Evolutionary conservation across 92 coral and sea anemone species (phyloP).

Genomic region (Desmophyllum pertusum): DNA sequence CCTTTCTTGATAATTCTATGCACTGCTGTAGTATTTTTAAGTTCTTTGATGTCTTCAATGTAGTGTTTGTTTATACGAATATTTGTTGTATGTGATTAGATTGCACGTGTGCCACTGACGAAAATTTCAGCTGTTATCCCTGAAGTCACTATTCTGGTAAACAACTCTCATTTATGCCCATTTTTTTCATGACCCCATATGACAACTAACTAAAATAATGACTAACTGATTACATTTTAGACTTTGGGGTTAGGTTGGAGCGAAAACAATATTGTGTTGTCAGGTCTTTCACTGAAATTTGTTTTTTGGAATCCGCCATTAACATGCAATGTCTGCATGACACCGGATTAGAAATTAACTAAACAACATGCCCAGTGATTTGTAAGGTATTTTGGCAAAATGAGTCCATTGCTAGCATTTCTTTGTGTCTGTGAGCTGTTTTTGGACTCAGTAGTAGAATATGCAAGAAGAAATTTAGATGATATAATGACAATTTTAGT

Average conservation of each 20-base stretch:
- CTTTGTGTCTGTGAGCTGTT: not conserved
- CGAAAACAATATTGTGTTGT: not conserved
- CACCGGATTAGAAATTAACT: not conserved
- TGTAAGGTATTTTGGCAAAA: not conserved
- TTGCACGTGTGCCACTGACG: not conserved
- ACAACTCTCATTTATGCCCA: not conserved
- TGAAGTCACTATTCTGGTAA: too few species aligned
- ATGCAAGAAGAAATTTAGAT: not conserved
- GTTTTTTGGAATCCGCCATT: not conserved
- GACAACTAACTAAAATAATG: not conserved
- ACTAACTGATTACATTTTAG: not conserved
- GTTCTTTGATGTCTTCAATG: not conserved
- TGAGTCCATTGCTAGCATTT: not conserved
- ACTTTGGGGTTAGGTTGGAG: not conserved
- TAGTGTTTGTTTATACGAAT: not conserved
- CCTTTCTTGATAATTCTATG: not conserved
- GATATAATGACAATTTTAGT: not conserved
- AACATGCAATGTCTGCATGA: too few species aligned
- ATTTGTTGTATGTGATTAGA: not conserved
- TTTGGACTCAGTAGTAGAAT: not conserved
- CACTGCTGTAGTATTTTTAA: not conserved
- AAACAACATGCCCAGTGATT: not conserved
- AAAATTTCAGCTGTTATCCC: not conserved
- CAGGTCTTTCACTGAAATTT: not conserved
- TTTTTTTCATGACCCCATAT: constrained; percentile 7